A percentile compares a stretch with the other conserved stretches of the same genome.
Evolutionary conservation across 2,888 invertebrate genomes (phyloP).

Genomic region (Sphaerophoria rueppellii): DNA sequence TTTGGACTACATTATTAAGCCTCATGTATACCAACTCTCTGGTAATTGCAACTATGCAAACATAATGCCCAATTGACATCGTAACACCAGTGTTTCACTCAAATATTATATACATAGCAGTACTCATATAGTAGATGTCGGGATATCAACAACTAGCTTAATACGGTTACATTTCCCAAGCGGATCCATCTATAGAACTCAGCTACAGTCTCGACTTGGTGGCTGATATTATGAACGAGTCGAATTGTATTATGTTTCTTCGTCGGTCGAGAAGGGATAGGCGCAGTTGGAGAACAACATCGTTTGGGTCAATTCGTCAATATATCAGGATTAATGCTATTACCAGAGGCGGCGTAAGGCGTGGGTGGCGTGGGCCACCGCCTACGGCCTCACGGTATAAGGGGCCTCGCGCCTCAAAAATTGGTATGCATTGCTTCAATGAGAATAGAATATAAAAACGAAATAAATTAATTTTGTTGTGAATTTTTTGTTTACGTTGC

Average conservation of each 20-base stretch:
- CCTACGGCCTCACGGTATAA: too few species aligned
- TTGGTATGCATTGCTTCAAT: too few species aligned
- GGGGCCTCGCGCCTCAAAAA: too few species aligned
- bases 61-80: constrained; percentile 68
- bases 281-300: background rate
- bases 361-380: too few species aligned
- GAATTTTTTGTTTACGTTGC: too few species aligned
- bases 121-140: constrained; percentile 21
- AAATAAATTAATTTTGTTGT: too few species aligned
- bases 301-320: constrained; percentile 7
- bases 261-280: background rate
- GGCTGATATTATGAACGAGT: constrained; percentile 44
- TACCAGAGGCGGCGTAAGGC: too few species aligned
- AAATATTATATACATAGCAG: background rate
- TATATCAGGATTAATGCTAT: constrained; percentile 7
- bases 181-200: background rate
- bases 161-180: constrained; percentile 56
- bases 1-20: constrained; percentile 71
- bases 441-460: too few species aligned
- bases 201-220: background rate
- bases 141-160: too few species aligned
- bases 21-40: constrained; percentile 64
- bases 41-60: constrained; percentile 69
- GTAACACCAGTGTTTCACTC: constrained; percentile 42
- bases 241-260: constrained; percentile 23